Evolutionary conservation across 2,113 vertebrate genomes (phyloP), one percentile per base, ranked within the genome.

Genomic region (Anoura caudifer): DNA sequence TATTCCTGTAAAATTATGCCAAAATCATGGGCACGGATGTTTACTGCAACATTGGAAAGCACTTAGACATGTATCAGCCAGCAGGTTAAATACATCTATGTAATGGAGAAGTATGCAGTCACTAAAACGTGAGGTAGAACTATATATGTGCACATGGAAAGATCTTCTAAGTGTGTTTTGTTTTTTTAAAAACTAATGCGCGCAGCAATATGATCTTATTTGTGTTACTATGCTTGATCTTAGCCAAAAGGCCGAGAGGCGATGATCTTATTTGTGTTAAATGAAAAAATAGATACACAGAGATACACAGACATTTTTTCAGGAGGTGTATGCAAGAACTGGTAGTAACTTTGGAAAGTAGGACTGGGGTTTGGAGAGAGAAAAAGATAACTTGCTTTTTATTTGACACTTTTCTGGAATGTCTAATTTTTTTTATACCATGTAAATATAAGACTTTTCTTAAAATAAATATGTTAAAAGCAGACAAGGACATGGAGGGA

Each of bases 31-130:
- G 45, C 43, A 19, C 75, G 12, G 36, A 31, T 76, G 43, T 70
- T 92, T 28, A 33, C 36, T 41, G 61, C 69, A 87, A 59, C 54
- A 70, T 16, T 65, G 73, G 72, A 65, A 56, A 41, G 31, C 31
- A 69, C 22, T 45, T 79, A 77, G n/a, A 43, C 22, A 59, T 73
- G 70, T 70, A 77, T 63, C 61, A 83, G 72, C 50, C 69, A 89
- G 80, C 80, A 85, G 38, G 54, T 69, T 65, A 95, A 84, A 81
- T 85, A 67, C 14, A 88, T 14, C 41, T 36, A 45, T 47, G 47
- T 56, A 59, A 89, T 91, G 47, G 54, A 72, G 93, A 87, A 95
- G 28, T 61, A 61, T 92, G 54, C 47, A 92, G n/a, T 82, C 36
- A 70, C 61, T 89, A 82, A 97, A 92, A 86, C 87, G 26, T 59